phyloP scores from a whole-genome alignment of 2,888 invertebrate genomes.

The Amphipyra berbera region DNA sequence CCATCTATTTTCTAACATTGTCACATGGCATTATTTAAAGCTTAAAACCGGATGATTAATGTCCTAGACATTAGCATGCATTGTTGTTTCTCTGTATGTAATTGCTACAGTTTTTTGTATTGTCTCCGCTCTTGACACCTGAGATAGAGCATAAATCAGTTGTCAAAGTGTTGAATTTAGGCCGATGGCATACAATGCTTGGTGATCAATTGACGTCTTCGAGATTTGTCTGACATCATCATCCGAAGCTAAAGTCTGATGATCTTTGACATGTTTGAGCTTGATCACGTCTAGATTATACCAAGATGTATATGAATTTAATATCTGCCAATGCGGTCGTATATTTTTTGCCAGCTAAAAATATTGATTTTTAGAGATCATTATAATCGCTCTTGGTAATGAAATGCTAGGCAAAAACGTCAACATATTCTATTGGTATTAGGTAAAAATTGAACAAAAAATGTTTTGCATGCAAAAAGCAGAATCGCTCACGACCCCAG shows the following conservation, averaged over 20 bases:
- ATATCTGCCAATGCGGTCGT: slow-evolving; percentile 59
- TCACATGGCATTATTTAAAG: slow-evolving; percentile 73
- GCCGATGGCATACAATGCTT: slow-evolving; percentile 76
- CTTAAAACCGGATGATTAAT: slow-evolving; percentile 80
- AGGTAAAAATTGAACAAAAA: slow-evolving; percentile 76
- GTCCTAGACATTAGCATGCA: slow-evolving; percentile 73
- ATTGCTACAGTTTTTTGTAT: slow-evolving; percentile 79
- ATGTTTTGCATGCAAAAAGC: slow-evolving; percentile 79
- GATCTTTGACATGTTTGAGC: slow-evolving; percentile 73
- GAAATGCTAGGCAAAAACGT: slow-evolving; percentile 74
- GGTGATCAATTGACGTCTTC: slow-evolving; percentile 80
- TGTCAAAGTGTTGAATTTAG: slow-evolving; percentile 82
- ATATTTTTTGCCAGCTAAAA: slow-evolving; percentile 65
- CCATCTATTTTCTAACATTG: slow-evolving; percentile 67
- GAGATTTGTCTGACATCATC: slow-evolving; percentile 78
- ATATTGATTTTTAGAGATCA: slow-evolving; percentile 72
- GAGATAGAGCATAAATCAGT: slow-evolving; percentile 84
- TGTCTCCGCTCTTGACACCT: slow-evolving; percentile 83
- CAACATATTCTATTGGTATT: slow-evolving; percentile 77
- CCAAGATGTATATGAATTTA: slow-evolving; percentile 63
- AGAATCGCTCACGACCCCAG: slow-evolving; percentile 77
- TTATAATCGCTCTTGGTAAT: slow-evolving; percentile 69
- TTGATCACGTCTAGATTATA: slow-evolving; percentile 70
- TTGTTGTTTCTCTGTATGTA: slow-evolving; percentile 77
- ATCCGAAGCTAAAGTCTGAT: slow-evolving; percentile 68